Conservation (phyloP, 2,888 invertebrate genomes). For the Criorhina ranunculi region DNA sequence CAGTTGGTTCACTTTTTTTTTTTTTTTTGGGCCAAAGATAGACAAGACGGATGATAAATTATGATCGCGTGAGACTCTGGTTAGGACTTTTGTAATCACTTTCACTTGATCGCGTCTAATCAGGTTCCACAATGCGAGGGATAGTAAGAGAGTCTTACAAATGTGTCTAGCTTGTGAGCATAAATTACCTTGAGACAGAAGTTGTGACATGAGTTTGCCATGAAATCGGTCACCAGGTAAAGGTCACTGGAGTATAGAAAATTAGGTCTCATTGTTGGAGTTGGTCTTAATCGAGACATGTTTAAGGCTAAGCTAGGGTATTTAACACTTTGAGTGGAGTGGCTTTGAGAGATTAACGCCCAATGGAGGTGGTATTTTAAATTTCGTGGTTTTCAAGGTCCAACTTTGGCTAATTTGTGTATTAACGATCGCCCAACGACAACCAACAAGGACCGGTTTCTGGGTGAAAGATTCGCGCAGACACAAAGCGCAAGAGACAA, state of each 20-base stretch:
- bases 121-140: slow-evolving; percentile 6
- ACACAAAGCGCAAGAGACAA: too few species aligned
- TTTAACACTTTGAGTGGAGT: slow-evolving; percentile 16
- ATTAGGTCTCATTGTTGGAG: slow-evolving; percentile 31
- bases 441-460: too few species aligned
- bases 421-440: too few species aligned
- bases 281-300: not conserved
- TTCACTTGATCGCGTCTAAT: slow-evolving; percentile 42
- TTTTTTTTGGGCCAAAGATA: slow-evolving; percentile 18
- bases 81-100: slow-evolving; percentile 37
- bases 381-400: not conserved
- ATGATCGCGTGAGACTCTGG: not conserved
- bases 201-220: slow-evolving; percentile 15
- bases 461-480: too few species aligned
- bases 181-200: slow-evolving; percentile 9
- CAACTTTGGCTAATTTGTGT: not conserved
- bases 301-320: not conserved
- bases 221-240: slow-evolving; percentile 42
- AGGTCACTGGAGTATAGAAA: slow-evolving; percentile 36
- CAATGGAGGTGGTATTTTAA: not conserved
- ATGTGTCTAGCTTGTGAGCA: not conserved
- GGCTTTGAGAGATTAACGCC: not conserved
- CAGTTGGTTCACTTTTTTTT: slow-evolving; percentile 28
- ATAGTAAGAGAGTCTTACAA: not conserved
- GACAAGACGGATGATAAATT: slow-evolving; percentile 43